Evolutionary conservation across 2,113 vertebrate species (phyloP).

Genomic region (Dipodomys stephensi): DNA sequence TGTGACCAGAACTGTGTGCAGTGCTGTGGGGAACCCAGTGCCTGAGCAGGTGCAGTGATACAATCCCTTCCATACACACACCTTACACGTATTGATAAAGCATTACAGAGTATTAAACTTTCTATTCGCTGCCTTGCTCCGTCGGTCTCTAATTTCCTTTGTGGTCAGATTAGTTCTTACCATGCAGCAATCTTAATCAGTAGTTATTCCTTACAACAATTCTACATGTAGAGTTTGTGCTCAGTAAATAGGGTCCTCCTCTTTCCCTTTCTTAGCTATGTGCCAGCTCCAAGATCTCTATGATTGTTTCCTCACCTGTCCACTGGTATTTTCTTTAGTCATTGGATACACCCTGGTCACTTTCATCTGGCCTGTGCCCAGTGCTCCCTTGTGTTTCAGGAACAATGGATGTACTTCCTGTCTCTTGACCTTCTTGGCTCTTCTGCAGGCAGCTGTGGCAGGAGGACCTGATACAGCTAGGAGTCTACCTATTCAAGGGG

Average conservation of each 20-base stretch:
- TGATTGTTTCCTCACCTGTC: too few relatives aligned
- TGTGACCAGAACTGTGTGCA: neutral
- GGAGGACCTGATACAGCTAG: neutral
- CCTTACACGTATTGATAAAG: neutral
- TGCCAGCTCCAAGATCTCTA: neutral
- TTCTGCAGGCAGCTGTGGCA: neutral
- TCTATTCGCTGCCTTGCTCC: neutral
- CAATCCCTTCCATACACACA: neutral
- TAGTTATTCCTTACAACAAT: neutral
- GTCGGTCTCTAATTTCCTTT: neutral
- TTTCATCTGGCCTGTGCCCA: neutral
- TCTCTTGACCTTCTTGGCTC: neutral
- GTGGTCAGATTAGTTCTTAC: neutral
- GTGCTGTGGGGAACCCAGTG: neutral
- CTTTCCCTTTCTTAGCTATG: accelerated
- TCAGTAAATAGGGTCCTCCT: neutral
- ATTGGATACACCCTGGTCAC: too few relatives aligned
- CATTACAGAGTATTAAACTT: neutral
- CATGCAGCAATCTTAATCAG: neutral
- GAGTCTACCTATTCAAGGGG: neutral
- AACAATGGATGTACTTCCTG: neutral
- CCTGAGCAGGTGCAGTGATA: neutral
- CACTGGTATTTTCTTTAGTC: neutral
- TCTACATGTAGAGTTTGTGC: neutral
- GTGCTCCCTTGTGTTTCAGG: neutral